A percentile compares a stretch with the other conserved stretches of the same genome.
Conservation (phyloP, 2,888 invertebrate species). For the Epinotia ramella region DNA sequence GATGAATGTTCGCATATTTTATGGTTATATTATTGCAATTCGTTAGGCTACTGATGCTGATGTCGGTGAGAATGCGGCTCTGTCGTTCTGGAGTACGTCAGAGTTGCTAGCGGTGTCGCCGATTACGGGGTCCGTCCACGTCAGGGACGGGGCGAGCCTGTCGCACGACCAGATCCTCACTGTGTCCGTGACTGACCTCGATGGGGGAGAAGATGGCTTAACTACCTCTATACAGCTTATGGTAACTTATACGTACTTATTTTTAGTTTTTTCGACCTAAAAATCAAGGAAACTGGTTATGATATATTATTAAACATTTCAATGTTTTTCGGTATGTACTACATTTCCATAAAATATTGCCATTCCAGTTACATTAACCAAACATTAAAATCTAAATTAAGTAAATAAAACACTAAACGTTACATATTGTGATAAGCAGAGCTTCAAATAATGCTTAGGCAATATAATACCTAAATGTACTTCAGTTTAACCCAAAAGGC, state of each 20-base stretch:
- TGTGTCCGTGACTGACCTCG: slow-evolving; percentile 74
- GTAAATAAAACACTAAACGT: not conserved
- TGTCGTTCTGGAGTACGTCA: slow-evolving; percentile 70
- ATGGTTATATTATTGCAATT: slow-evolving; percentile 42
- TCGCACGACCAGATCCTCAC: slow-evolving; percentile 64
- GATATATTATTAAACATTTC: no score
- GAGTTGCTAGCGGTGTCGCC: slow-evolving; percentile 83
- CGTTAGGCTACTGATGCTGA: slow-evolving; percentile 85
- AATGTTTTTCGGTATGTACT: not conserved
- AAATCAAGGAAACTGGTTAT: no score
- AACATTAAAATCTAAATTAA: no score
- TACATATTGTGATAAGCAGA: not conserved
- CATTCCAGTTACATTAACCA: not conserved
- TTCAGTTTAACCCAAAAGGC: not conserved
- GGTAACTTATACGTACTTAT: slow-evolving; percentile 57
- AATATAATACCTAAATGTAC: not conserved
- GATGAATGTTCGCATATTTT: slow-evolving; percentile 33
- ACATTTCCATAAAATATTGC: not conserved
- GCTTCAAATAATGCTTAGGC: not conserved
- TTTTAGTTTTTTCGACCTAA: no score
- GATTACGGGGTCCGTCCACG: slow-evolving; percentile 84
- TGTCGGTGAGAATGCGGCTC: slow-evolving; percentile 81
- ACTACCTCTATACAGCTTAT: slow-evolving; percentile 67
- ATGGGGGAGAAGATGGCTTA: slow-evolving; percentile 71
- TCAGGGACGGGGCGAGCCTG: slow-evolving; percentile 69